These are phyloP conservation scores for Macrophya annulata DNA, from an alignment of 2,888 invertebrate species.

Conservation along the genomic window DNA sequence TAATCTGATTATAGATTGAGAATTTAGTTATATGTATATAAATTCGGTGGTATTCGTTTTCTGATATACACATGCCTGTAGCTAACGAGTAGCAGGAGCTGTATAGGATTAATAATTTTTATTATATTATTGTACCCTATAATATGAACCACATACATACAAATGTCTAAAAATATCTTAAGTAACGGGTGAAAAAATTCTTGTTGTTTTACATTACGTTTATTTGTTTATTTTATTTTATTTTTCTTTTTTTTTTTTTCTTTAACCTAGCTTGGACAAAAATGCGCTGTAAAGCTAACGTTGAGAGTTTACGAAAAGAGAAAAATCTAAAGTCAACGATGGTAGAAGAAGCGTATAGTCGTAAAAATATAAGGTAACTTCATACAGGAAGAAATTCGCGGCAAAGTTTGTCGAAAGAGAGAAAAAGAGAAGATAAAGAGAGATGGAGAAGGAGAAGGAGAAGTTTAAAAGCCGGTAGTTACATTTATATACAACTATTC, in stretches of 20 bases:
- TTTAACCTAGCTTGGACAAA: not conserved
- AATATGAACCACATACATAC: too few relatives aligned
- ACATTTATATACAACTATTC: slow-evolving; percentile 16
- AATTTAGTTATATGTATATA: not conserved
- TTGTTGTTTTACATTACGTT: too few relatives aligned
- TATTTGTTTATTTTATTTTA: not conserved
- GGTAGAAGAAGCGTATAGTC: not conserved
- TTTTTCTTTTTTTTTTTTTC: not conserved
- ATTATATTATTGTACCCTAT: too few relatives aligned
- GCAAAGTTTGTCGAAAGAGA: slow-evolving; percentile 19
- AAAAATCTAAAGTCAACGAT: slow-evolving; percentile 28
- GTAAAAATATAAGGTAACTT: slow-evolving; percentile 15
- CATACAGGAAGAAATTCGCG: slow-evolving; percentile 11
- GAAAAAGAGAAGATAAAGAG: not conserved
- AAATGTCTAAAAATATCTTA: not conserved
- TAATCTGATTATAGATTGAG: not conserved
- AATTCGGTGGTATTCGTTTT: not conserved
- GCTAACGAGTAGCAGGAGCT: too few relatives aligned
- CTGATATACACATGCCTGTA: too few relatives aligned
- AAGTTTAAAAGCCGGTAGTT: slow-evolving; percentile 39
- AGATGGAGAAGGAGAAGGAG: not conserved
- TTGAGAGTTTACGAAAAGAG: slow-evolving; percentile 5
- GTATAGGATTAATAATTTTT: too few relatives aligned
- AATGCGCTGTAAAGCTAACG: not conserved
- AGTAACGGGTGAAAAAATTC: too few relatives aligned